Percentiles rank a stretch among this genome's conserved stretches.
Evolutionary conservation across 2,888 invertebrate genomes (phyloP).

Genomic region (Anthophora plumipes): DNA sequence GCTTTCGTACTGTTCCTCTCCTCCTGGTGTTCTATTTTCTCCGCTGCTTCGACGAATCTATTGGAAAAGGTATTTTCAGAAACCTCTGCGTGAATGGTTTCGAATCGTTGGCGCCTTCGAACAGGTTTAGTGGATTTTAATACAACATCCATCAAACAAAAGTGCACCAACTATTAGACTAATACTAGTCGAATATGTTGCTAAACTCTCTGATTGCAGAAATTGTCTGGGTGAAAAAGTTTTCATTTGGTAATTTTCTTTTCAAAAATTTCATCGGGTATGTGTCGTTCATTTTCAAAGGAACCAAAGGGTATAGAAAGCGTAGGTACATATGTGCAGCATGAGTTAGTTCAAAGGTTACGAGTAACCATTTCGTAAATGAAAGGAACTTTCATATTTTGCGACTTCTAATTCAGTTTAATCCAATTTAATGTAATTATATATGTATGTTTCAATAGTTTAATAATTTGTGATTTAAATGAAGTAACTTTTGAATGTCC

Average conservation of each 20-base stretch:
- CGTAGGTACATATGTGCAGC: no score
- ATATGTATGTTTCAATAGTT: no score
- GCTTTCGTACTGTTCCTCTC: slow-evolving; percentile 7
- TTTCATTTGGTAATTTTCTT: background rate
- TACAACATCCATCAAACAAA: background rate
- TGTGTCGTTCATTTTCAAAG: no score
- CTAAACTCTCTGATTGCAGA: background rate
- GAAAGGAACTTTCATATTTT: no score
- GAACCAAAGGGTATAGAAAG: no score
- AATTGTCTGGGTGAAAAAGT: background rate
- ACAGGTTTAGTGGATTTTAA: slow-evolving; percentile 7
- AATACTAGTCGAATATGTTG: background rate
- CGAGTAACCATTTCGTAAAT: no score
- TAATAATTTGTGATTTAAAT: no score
- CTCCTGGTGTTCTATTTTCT: slow-evolving; percentile 19
- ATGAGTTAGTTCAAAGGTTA: no score
- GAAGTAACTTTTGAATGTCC: no score
- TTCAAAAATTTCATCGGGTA: background rate
- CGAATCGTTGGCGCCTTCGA: background rate
- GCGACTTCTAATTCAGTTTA: no score
- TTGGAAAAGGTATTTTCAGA: slow-evolving; percentile 31
- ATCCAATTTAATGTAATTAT: no score
- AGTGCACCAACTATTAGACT: background rate
- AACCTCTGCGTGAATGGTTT: slow-evolving; percentile 15
- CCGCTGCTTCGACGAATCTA: slow-evolving; percentile 30